phyloP scores from a whole-genome alignment of 2,888 invertebrate genomes.

The Drosophila silvestris region DNA sequence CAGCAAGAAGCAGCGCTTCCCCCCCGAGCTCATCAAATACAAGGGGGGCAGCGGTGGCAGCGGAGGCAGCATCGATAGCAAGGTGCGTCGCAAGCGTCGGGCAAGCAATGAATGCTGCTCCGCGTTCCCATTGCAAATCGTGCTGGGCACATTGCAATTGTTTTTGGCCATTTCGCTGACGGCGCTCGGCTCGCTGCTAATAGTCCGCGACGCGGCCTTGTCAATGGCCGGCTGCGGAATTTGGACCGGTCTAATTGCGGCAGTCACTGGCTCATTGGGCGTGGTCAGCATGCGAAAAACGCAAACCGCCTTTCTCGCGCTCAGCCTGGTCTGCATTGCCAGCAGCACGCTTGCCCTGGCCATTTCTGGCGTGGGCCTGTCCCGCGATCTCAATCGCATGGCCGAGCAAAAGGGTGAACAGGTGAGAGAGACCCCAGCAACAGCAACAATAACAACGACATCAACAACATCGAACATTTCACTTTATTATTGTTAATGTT shows the following conservation, averaged over 20 bases:
- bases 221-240: slow-evolving; percentile 84
- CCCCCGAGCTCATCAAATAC: slow-evolving; percentile 83
- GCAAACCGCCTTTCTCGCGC: slow-evolving; percentile 84
- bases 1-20: slow-evolving; percentile 83
- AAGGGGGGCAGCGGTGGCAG: slow-evolving; percentile 67
- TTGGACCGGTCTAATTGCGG: slow-evolving; percentile 84
- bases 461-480: slow-evolving; percentile 15
- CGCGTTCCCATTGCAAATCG: slow-evolving; percentile 82
- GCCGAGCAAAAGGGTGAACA: slow-evolving; percentile 71
- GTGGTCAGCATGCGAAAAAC: slow-evolving; percentile 85
- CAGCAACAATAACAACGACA: neutral
- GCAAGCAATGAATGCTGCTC: slow-evolving; percentile 77
- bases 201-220: slow-evolving; percentile 83
- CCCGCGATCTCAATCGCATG: slow-evolving; percentile 83
- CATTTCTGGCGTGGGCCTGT: slow-evolving; percentile 84
- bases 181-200: slow-evolving; percentile 83
- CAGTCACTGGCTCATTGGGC: slow-evolving; percentile 84
- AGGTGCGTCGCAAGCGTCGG: slow-evolving; percentile 51
- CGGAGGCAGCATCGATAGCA: slow-evolving; percentile 55
- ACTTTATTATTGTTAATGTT: slow-evolving; percentile 11
- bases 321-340: slow-evolving; percentile 85
- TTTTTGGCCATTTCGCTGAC: slow-evolving; percentile 83
- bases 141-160: slow-evolving; percentile 83
- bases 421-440: slow-evolving; percentile 47
- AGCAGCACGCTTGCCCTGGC: slow-evolving; percentile 85